Evolutionary conservation across 2,888 invertebrate species (phyloP).

Genomic region (Trissoscelio sp.): DNA sequence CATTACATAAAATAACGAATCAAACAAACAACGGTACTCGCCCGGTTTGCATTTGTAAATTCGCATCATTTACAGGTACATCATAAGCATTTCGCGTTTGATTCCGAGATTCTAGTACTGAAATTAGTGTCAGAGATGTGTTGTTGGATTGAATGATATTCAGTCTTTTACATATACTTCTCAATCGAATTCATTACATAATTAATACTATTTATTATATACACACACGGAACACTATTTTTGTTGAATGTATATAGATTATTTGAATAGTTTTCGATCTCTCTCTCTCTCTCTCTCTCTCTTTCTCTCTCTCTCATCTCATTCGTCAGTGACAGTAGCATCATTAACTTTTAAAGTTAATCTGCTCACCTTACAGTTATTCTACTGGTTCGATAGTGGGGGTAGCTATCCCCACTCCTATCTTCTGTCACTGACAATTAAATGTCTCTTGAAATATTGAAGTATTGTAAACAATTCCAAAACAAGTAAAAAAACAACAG

Average conservation of each 20-base stretch:
- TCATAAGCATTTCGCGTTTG: slow-evolving; percentile 29
- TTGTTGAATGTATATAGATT: slow-evolving; percentile 26
- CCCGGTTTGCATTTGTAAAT: slow-evolving; percentile 12
- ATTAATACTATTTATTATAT: slow-evolving; percentile 50
- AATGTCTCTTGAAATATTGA: not conserved
- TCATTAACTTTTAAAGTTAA: not conserved
- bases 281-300: too few relatives aligned
- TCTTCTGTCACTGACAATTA: not conserved
- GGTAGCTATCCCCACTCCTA: not conserved
- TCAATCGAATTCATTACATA: slow-evolving; percentile 31
- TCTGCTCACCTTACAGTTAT: too few relatives aligned
- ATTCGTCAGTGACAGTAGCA: slow-evolving; percentile 7
- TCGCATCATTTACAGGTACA: slow-evolving; percentile 39
- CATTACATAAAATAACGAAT: slow-evolving; percentile 23
- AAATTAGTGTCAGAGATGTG: slow-evolving; percentile 43
- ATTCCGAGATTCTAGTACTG: slow-evolving; percentile 36
- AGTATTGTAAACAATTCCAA: not conserved
- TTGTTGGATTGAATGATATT: slow-evolving; percentile 44
- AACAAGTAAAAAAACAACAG: not conserved
- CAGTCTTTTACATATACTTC: slow-evolving; percentile 59
- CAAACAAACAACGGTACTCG: slow-evolving; percentile 16
- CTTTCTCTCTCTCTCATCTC: not conserved
- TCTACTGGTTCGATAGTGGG: too few relatives aligned
- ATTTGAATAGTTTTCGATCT: slow-evolving; percentile 11
- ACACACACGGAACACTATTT: slow-evolving; percentile 50